These are phyloP conservation scores for Ginglymostoma cirratum DNA, from an alignment of 2,113 vertebrate genomes.

Conservation along the genomic window DNA sequence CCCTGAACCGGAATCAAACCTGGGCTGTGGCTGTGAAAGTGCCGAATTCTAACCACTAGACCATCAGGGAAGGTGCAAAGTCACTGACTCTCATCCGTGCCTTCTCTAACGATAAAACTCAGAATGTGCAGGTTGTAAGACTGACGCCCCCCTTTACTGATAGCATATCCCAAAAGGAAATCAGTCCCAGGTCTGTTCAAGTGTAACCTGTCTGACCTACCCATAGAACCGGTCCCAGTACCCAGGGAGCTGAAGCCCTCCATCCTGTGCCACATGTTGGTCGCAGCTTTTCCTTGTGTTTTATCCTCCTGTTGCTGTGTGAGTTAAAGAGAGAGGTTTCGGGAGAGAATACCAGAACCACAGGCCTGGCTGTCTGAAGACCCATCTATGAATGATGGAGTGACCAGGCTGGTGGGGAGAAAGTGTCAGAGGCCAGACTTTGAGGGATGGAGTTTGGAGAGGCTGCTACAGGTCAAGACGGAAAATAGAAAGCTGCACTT, in stretches of 20 bases:
- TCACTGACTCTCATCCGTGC: too few species aligned
- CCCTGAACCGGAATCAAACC: too few species aligned
- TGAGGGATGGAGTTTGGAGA: neutral
- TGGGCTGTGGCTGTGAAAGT: too few species aligned
- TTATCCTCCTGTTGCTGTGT: neutral
- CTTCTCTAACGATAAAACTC: too few species aligned
- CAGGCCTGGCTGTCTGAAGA: neutral
- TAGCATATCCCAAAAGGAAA: neutral
- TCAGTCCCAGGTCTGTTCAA: neutral
- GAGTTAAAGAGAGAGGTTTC: neutral
- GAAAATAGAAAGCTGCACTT: neutral
- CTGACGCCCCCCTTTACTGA: too few species aligned
- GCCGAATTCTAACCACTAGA: too few species aligned
- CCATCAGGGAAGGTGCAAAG: too few species aligned
- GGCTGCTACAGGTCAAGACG: neutral
- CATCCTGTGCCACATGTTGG: neutral
- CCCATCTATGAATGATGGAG: neutral
- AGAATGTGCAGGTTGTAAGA: too few species aligned
- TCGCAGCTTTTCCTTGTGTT: neutral
- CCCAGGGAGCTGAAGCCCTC: neutral
- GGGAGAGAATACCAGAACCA: neutral
- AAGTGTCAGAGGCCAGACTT: neutral
- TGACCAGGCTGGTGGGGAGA: neutral
- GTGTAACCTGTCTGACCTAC: neutral
- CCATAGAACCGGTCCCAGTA: too few species aligned